Evolutionary conservation across 2,888 invertebrate genomes (phyloP), one percentile per base, ranked within the genome.

Genomic region (Drosophila seclusa): DNA sequence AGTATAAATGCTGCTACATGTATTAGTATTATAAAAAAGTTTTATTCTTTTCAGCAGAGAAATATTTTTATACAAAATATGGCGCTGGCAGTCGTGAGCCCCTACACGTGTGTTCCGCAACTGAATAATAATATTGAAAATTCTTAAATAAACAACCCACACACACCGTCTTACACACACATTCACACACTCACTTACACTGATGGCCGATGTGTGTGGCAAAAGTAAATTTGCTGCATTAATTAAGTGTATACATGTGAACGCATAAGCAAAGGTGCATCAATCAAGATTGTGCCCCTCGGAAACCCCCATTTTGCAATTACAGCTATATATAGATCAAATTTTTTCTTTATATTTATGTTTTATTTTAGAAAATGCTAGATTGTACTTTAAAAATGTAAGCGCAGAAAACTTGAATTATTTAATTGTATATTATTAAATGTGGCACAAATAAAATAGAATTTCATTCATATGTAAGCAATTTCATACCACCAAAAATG

Each of bases 71-170:
- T 11, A 34, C 34, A 10, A 34, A 34, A 57, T 63, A 45, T 71
- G 52, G 58, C 42, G 31, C 27, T 24, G 45, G 59, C 68, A 68
- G 52, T 67, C 69, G 68, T 65, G 57, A 57, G 52, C 67, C 68
- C 34, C 60, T 59, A 78, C 89, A 84, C 84, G 79, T 89, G 89
- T 83, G 58, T 16, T 31, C 54, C 49, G 48, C 82, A 59, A 69
- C 76, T 81, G 82, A 73, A 64, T 54, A 70, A 61, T 45, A 59
- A 62, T 65, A 59, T 55, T 34, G 27, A 60, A 63, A 58, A 48
- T 40, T 21, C 32, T 16, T 6, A 63, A 36, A 40, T 32, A 27
- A 11, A 29, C 59, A 57, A 4, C 24, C 16, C 45, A 45, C 45
- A 16, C 45, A 24, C 24, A 24, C 21, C 29, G 16, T 4, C 11